These are phyloP conservation scores for Philaethria dido DNA, from an alignment of 2,888 invertebrate genomes.

Conservation along the genomic window DNA sequence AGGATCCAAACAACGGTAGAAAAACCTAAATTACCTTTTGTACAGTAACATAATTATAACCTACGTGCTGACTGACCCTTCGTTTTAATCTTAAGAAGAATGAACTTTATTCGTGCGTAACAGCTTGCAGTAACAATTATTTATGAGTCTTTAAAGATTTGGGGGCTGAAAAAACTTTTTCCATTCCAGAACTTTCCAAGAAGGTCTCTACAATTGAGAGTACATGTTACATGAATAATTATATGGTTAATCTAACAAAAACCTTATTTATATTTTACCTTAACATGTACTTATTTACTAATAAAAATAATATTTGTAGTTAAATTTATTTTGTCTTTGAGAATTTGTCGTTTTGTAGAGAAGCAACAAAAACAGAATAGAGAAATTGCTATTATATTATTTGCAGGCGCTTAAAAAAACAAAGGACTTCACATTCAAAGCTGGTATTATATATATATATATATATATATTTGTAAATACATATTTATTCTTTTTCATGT, in stretches of 20 bases:
- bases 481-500: too few species aligned
- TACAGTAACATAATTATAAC: conserved; percentile 75
- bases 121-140: conserved; percentile 80
- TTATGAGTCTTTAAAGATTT: conserved; percentile 72
- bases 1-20: not conserved
- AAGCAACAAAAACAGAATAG: not conserved
- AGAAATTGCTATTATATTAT: conserved; percentile 3
- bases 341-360: not conserved
- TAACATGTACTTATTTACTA: too few species aligned
- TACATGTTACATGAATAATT: conserved; percentile 45
- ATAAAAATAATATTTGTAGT: not conserved
- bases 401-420: conserved; percentile 14
- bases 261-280: not conserved
- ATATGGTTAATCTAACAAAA: conserved; percentile 8
- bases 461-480: not conserved
- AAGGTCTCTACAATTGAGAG: conserved; percentile 32
- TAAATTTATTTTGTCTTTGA: not conserved
- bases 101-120: conserved; percentile 74
- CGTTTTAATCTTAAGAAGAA: conserved; percentile 61
- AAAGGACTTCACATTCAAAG: too few species aligned
- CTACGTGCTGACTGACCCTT: conserved; percentile 74
- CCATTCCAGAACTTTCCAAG: conserved; percentile 67
- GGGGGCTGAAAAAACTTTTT: conserved; percentile 77
- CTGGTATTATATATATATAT: not conserved
- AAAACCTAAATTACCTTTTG: conserved; percentile 45